Evolutionary conservation across 2,888 invertebrate species (phyloP), one percentile per base, ranked within the genome.

Genomic region (Bellardia bayeri): DNA sequence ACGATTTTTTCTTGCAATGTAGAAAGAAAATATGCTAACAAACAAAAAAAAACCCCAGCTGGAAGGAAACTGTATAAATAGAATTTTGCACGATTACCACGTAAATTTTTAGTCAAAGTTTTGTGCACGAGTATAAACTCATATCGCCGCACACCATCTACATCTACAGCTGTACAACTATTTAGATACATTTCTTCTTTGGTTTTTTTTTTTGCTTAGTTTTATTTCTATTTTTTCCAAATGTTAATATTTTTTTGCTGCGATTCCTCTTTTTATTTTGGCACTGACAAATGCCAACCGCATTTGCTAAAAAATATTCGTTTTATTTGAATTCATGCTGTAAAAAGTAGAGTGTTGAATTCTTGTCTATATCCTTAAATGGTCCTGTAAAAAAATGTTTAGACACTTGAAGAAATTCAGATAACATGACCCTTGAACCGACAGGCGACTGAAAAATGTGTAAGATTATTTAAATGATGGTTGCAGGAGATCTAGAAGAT

Each of bases 271-370:
- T 49, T 58, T 74, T 84, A 11, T 37, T 80, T 69, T 85, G 51
- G 42, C 51, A 37, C 49, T 63, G 63, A 85, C 45, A 69, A 71
- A 80, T 69, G 63, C 80, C 80, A 80, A 75, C 63, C 42, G 14
- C 58, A 42, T 63, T 69, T 40, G 71, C 16, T 54, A 40, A 78
- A 23, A 69, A 61, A 74, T n/a, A 37, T 79, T 58, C n/a, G 42
- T 58, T 37, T 49, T 5, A 23, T 64, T 64, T 33, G 16, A 56
- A 56, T 68, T 23, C 13, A 45, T 5, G 9, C 23, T 58, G 23
- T 11, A 23, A 14, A 37, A 4, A 16, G 45, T 9, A 23, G 4
- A 6, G 16, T 23, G 30, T 13, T 42, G 14, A 13, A 45, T 45
- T 58, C 61, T 16, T 61, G n/a, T 45, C 40, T 4, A 54, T 40